These are phyloP conservation scores for Crotophaga sulcirostris DNA, from an alignment of 2,113 vertebrate genomes.

Conservation along the genomic window DNA sequence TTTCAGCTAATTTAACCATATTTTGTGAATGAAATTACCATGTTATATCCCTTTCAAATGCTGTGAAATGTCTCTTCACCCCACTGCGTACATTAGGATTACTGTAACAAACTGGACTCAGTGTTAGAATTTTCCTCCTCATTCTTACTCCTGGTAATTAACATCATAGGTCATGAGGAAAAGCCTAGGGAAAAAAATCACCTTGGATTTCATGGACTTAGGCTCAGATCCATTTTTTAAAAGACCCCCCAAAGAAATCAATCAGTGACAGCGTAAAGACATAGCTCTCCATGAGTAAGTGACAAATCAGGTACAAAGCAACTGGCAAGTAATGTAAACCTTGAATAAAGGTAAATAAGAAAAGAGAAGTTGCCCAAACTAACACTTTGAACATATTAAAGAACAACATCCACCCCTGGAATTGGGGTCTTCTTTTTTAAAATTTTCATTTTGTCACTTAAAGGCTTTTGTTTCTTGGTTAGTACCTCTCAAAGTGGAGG, in stretches of 20 bases:
- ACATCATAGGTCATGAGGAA: neutral
- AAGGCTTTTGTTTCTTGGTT: neutral
- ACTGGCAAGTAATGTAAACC: neutral
- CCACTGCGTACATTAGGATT: neutral
- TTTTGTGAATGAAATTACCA: neutral
- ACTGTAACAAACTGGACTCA: neutral
- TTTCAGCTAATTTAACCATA: neutral
- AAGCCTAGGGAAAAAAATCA: neutral
- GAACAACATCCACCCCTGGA: neutral
- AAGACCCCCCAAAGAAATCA: neutral
- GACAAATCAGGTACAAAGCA: neutral
- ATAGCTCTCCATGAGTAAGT: neutral
- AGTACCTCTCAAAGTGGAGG: neutral
- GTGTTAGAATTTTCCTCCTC: neutral
- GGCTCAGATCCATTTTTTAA: neutral
- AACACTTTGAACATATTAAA: neutral
- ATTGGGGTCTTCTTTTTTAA: neutral
- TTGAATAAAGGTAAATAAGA: neutral
- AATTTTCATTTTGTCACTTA: neutral
- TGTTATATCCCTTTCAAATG: neutral
- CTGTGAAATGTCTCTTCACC: neutral
- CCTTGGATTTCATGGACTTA: neutral
- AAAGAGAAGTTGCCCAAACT: neutral
- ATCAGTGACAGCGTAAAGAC: neutral
- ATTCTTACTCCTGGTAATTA: neutral